Conservation (phyloP, 2,113 vertebrate genomes). For the Nesogale talazaci region DNA sequence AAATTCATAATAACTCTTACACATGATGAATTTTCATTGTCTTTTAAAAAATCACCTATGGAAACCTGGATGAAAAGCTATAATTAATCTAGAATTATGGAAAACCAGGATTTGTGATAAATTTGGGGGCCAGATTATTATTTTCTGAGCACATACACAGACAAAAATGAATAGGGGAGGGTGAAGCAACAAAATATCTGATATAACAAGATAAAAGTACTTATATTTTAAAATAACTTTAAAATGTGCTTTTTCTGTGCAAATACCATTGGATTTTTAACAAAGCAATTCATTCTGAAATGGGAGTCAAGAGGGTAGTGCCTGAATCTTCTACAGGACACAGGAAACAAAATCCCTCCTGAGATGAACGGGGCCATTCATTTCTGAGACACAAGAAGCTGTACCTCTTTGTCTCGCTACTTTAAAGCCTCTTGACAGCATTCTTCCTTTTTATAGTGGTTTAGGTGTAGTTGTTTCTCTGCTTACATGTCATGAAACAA, state of each 20-base stretch:
- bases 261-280: constrained; percentile 74
- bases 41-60: background rate
- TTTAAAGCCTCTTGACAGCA: constrained; percentile 83
- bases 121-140: background rate
- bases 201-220: constrained; percentile 7
- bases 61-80: constrained; percentile 6
- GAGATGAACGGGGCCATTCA: constrained; percentile 86
- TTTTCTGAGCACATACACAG: background rate
- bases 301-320: constrained; percentile 77
- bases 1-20: constrained; percentile 3
- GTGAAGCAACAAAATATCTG: background rate
- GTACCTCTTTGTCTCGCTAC: constrained; percentile 83
- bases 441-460: constrained; percentile 86
- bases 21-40: background rate
- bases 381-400: constrained; percentile 82
- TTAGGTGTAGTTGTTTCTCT: constrained; percentile 83
- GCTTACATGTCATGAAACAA: constrained; percentile 82
- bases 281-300: constrained; percentile 74
- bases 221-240: constrained; percentile 69
- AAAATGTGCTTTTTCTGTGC: constrained; percentile 72
- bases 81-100: constrained; percentile 18
- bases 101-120: background rate
- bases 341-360: constrained; percentile 73
- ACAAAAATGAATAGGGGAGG: constrained; percentile 62
- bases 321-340: constrained; percentile 70